Evolutionary conservation across 2,113 vertebrate species (phyloP).

Genomic region (Cephalopterus ornatus): DNA sequence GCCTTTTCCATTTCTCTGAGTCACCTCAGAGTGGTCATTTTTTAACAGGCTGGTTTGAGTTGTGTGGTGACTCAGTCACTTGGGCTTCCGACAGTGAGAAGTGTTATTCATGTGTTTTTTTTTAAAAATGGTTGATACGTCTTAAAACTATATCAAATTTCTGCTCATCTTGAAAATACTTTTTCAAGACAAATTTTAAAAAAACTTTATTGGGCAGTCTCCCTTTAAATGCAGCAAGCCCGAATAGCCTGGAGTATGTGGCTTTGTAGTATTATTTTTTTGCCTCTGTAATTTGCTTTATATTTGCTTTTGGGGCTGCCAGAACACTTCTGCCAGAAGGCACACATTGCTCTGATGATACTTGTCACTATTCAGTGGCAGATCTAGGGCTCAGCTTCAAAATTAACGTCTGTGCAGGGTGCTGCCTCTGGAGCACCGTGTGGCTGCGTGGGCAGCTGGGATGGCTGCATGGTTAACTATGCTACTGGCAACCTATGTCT

Average conservation of each 20-base stretch:
- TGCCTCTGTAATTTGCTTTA: conserved; percentile 26
- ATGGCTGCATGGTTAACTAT: not conserved
- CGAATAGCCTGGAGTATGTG: conserved; percentile 1
- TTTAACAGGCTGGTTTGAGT: not conserved
- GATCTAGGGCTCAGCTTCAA: not conserved
- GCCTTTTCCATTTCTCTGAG: not conserved
- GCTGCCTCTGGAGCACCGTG: not conserved
- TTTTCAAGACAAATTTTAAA: not conserved
- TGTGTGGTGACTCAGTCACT: not conserved
- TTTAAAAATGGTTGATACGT: not conserved
- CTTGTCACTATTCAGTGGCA: not conserved
- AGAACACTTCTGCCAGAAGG: conserved; percentile 49
- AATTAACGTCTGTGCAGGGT: not conserved
- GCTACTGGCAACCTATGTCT: not conserved
- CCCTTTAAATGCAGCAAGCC: conserved; percentile 56
- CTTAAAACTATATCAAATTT: not conserved
- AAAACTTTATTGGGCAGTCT: conserved; percentile 41
- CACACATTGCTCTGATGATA: not conserved
- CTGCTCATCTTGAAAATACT: not conserved
- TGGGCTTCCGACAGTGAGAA: not conserved
- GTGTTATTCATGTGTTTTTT: not conserved
- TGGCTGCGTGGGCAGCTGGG: not conserved
- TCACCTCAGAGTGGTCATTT: not conserved
- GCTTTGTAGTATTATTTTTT: conserved; percentile 21
- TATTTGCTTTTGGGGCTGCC: conserved; percentile 57